Base-by-base conservation (phyloP, 2,888 invertebrate genomes). In the Torymus tubicola region DNA sequence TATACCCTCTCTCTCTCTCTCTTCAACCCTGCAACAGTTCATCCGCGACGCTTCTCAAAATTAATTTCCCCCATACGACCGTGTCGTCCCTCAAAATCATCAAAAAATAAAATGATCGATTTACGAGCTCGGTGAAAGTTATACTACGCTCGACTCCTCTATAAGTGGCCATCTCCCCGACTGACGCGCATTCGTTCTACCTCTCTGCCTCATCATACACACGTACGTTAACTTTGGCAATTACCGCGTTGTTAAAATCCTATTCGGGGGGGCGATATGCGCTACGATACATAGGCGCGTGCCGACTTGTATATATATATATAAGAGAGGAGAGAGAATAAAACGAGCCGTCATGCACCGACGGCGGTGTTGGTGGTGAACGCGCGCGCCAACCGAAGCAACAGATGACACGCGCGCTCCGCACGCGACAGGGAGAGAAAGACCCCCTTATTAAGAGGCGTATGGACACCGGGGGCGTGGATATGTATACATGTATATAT, bases 331-430 rank as follows among this genome's bases (percentile, higher is more conserved):
- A 3, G n/a, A 14, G 31, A 63, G 63, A 3, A 63, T 12, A 63
- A 14, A 24, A 31, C 11, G n/a, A 10, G 55, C 18, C 75, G 71
- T 71, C 75, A 75, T 75, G 75, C 80, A 69, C 55, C 76, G 75
- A 31, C 67, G 71, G 21, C 13, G n/a, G 24, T 18, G 50, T 1
- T 31, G 10, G 73, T 0, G 16, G 58, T 42, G 42, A 42, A 42
- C 71, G 71, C 78, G 71, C 78, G 16, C 68, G 73, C 53, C 67
- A 82, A 82, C 82, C 71, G 80, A 82, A 82, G 80, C 82, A 82
- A 82, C 82, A 82, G 82, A 82, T 82, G 82, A 82, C 82, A 82
- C 82, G 79, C 79, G 79, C 79, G 79, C 63, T 57, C 68, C 13
- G 64, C 57, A 58, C 67, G 24, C 63, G 24, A 11, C 58, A 70